These are phyloP conservation scores for Bucorvus abyssinicus DNA, from an alignment of 2,797 vertebrate species.

Conservation along the genomic window DNA sequence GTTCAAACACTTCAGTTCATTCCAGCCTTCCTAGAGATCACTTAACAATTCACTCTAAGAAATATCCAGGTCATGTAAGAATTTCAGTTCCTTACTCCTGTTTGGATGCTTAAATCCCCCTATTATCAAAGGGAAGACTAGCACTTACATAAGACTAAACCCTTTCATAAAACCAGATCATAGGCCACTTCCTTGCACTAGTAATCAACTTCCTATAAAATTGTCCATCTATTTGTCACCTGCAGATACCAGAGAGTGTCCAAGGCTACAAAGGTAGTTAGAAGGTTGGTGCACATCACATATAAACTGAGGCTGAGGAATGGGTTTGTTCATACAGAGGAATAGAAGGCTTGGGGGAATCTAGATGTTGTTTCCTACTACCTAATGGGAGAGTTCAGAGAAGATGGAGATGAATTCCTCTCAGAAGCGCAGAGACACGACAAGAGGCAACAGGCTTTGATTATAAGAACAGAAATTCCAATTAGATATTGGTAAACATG, in stretches of 20 bases:
- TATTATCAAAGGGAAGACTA: background rate
- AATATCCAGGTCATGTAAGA: background rate
- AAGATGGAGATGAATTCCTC: background rate
- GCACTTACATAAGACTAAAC: background rate
- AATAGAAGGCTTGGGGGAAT: background rate
- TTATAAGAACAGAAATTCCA: background rate
- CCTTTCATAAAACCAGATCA: background rate
- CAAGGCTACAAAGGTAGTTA: background rate
- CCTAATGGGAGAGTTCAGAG: background rate
- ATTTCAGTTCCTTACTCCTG: background rate
- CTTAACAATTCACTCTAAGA: background rate
- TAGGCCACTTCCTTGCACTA: background rate
- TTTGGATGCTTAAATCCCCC: background rate
- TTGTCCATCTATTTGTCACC: background rate
- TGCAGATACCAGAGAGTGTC: background rate
- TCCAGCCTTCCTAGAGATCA: background rate
- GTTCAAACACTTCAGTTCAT: background rate
- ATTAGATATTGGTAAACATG: background rate
- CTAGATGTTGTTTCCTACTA: background rate
- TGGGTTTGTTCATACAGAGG: background rate
- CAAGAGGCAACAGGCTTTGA: background rate
- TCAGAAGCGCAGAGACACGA: background rate
- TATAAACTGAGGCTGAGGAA: background rate
- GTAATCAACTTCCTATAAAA: background rate
- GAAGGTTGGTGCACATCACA: background rate